Percentiles rank a stretch among this genome's conserved stretches.
phyloP scores from a whole-genome alignment of 2,797 vertebrate species.

The Chanos chanos region DNA sequence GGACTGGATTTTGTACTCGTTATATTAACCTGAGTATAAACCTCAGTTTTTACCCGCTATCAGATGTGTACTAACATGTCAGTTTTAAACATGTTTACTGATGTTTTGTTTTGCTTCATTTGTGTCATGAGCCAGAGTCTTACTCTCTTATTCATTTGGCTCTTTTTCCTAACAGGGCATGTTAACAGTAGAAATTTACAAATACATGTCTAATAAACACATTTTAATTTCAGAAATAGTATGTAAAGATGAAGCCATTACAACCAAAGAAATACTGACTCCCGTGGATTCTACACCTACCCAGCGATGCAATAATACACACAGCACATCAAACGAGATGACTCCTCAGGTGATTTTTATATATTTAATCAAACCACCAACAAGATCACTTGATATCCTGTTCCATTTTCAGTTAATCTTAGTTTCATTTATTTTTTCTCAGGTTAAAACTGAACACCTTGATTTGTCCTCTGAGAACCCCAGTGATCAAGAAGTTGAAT shows the following conservation, averaged over 20 bases:
- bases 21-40: too few relatives aligned
- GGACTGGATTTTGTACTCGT: too few relatives aligned
- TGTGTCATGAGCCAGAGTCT: too few relatives aligned
- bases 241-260: slow-evolving; percentile 74
- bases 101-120: too few relatives aligned
- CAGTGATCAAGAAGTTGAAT: slow-evolving; percentile 35
- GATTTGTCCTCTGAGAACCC: slow-evolving; percentile 43
- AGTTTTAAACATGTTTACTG: too few relatives aligned
- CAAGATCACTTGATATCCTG: too few relatives aligned
- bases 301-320: slow-evolving; percentile 69
- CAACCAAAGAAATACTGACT: slow-evolving; percentile 71
- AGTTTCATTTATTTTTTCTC: slow-evolving; percentile 35
- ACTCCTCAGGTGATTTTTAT: slow-evolving; percentile 39
- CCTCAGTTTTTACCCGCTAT: too few relatives aligned
- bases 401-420: background rate
- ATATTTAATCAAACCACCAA: background rate
- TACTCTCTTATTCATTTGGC: background rate
- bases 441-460: slow-evolving; percentile 52
- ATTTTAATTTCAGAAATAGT: slow-evolving; percentile 74
- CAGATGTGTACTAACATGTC: too few relatives aligned
- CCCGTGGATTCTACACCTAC: slow-evolving; percentile 73
- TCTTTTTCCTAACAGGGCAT: background rate
- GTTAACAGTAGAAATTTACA: too few relatives aligned
- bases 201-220: too few relatives aligned
- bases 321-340: slow-evolving; percentile 58